phyloP scores from a whole-genome alignment of 64 coral and sea anemone genomes.

The Platygyra sinensis region DNA sequence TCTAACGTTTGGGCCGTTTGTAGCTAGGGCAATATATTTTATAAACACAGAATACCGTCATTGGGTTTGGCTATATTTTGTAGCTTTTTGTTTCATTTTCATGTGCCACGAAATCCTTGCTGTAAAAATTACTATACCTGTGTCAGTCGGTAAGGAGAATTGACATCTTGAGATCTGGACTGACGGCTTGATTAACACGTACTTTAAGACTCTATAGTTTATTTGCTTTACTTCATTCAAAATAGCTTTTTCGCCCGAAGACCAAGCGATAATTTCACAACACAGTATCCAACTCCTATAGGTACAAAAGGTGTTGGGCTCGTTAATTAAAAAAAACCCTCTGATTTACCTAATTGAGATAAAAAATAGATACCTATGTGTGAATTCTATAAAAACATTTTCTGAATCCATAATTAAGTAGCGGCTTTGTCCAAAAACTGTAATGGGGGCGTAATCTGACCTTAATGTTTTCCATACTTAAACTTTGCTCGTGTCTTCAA shows the following conservation, averaged over 20 bases:
- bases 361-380: neutral
- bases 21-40: too few relatives aligned
- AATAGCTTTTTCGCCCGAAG: neutral
- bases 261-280: neutral
- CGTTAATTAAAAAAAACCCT: neutral
- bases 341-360: neutral
- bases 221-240: neutral
- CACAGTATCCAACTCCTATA: neutral
- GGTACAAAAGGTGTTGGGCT: neutral
- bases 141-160: too few relatives aligned
- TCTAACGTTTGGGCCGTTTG: neutral
- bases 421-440: neutral
- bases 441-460: neutral
- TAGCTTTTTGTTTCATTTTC: too few relatives aligned
- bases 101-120: too few relatives aligned
- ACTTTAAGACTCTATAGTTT: neutral
- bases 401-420: conserved; percentile 33
- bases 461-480: neutral
- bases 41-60: too few relatives aligned
- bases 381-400: neutral
- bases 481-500: neutral
- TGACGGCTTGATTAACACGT: neutral
- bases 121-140: too few relatives aligned
- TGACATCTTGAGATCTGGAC: neutral
- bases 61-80: too few relatives aligned